phyloP scores from a whole-genome alignment of 1,140 invertebrate genomes.

The Tribolium castaneum region DNA sequence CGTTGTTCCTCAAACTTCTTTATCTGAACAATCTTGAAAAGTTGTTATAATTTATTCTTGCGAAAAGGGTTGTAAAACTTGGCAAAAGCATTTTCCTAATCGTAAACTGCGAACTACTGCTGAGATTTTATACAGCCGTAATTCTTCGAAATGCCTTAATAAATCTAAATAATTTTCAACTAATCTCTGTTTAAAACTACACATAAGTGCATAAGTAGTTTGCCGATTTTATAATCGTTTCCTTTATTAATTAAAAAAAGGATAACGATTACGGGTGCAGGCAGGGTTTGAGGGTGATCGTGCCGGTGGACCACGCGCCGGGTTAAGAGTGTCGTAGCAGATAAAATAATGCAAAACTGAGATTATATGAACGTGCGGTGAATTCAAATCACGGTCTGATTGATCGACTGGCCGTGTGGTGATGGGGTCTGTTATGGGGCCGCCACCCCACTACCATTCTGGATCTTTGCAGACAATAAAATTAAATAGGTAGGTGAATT shows the following conservation, averaged over 20 bases:
- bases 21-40: slow-evolving; percentile 17
- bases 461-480: not conserved
- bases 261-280: slow-evolving; percentile 14
- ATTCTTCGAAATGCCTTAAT: slow-evolving; percentile 13
- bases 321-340: slow-evolving; percentile 55
- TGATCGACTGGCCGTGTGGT: slow-evolving; percentile 58
- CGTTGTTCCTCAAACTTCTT: not conserved
- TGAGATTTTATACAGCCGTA: slow-evolving; percentile 11
- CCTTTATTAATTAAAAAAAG: slow-evolving; percentile 21
- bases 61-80: slow-evolving; percentile 20
- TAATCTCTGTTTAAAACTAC: slow-evolving; percentile 14
- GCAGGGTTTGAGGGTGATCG: not conserved
- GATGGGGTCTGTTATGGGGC: slow-evolving; percentile 46
- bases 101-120: slow-evolving; percentile 8
- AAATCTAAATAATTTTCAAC: slow-evolving; percentile 15
- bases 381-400: slow-evolving; percentile 62
- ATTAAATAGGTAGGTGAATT: too few relatives aligned
- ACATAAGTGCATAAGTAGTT: not conserved
- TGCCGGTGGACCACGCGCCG: slow-evolving; percentile 35
- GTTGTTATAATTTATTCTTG: slow-evolving; percentile 24
- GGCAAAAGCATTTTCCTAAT: slow-evolving; percentile 16
- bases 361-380: slow-evolving; percentile 63
- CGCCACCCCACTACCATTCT: not conserved
- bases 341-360: slow-evolving; percentile 63
- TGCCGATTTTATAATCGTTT: not conserved